These are phyloP conservation scores for Ariolimax columbianus DNA, from an alignment of 2,888 invertebrate species.

Conservation along the genomic window DNA sequence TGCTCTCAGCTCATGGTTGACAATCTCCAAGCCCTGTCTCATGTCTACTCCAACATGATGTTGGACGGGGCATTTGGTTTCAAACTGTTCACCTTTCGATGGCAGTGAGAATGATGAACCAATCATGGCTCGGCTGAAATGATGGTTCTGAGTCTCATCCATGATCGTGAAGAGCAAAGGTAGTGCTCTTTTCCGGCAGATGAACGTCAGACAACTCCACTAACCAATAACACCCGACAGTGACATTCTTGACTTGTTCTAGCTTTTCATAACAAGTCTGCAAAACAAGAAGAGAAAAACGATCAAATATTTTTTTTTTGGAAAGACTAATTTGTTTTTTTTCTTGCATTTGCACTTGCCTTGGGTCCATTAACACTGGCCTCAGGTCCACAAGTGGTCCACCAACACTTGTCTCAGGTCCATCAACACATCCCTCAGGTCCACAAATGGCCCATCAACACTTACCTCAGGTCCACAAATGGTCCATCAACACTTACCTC, in stretches of 20 bases:
- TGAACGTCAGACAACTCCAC: neutral
- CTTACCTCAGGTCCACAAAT: too few relatives aligned
- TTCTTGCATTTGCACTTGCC: too few relatives aligned
- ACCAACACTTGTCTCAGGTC: too few relatives aligned
- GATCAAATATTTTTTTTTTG: too few relatives aligned
- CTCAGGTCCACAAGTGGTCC: too few relatives aligned
- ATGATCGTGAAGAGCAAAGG: neutral
- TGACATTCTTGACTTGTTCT: neutral
- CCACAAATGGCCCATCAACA: too few relatives aligned
- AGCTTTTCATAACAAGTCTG: neutral
- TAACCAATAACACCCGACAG: neutral
- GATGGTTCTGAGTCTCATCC: slow-evolving; percentile 34
- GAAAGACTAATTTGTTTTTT: too few relatives aligned
- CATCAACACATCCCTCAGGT: too few relatives aligned
- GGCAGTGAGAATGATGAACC: slow-evolving; percentile 29
- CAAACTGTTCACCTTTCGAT: slow-evolving; percentile 26
- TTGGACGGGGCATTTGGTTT: slow-evolving; percentile 1
- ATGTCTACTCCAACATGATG: slow-evolving; percentile 20
- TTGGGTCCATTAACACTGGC: too few relatives aligned
- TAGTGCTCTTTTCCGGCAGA: neutral
- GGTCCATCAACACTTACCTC: too few relatives aligned
- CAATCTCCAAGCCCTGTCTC: slow-evolving; percentile 27
- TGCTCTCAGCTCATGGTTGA: slow-evolving; percentile 15
- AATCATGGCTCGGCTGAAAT: slow-evolving; percentile 31
- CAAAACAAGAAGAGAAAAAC: too few relatives aligned